A percentile compares a stretch with the other conserved stretches of the same genome.
phyloP scores from a whole-genome alignment of 1,140 invertebrate species.

The Macrocentrus cingulum region DNA sequence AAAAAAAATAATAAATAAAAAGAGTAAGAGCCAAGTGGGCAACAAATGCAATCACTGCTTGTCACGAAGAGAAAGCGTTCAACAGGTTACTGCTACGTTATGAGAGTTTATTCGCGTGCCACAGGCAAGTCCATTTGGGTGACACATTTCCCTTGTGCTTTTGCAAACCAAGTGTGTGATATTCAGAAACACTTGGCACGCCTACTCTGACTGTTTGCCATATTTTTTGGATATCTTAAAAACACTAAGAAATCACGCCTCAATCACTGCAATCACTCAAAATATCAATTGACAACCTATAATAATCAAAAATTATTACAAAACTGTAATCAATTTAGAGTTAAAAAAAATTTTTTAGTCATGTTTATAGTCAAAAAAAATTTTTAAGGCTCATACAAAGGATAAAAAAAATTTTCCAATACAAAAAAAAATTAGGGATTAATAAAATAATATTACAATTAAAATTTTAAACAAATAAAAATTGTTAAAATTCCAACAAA shows the following conservation, averaged over 20 bases:
- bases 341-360: too few species aligned
- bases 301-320: too few species aligned
- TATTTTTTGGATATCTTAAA: conserved; percentile 5
- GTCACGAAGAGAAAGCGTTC: conserved; percentile 50
- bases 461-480: too few species aligned
- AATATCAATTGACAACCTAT: too few species aligned
- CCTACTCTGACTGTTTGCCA: not conserved
- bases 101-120: conserved; percentile 48
- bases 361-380: too few species aligned
- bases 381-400: too few species aligned
- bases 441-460: too few species aligned
- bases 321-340: too few species aligned
- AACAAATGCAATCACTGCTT: conserved; percentile 51
- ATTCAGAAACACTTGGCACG: conserved; percentile 27
- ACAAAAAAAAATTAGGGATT: too few species aligned
- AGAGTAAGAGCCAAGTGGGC: conserved; percentile 30
- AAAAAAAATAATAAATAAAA: conserved; percentile 19
- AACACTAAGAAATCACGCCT: not conserved
- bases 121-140: conserved; percentile 31
- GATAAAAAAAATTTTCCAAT: too few species aligned
- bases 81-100: conserved; percentile 49
- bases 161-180: conserved; percentile 7
- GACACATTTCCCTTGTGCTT: conserved; percentile 28
- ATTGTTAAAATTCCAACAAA: too few species aligned
- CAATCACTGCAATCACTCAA: not conserved